Conservation (phyloP, 2,113 vertebrate species). For the Hirundichthys speculiger region DNA sequence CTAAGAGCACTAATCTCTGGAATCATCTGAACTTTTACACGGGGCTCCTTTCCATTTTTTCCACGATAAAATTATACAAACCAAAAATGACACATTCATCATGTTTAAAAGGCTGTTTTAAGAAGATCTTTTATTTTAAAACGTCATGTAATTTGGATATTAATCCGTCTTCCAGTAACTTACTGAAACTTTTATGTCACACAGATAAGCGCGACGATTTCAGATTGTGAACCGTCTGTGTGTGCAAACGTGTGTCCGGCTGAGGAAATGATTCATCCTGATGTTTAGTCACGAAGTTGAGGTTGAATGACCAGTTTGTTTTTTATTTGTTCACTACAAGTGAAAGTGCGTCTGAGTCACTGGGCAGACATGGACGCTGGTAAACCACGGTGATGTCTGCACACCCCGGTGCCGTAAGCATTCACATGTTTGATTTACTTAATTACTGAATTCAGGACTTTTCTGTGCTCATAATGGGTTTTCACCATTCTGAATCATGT, state of each 20-base stretch:
- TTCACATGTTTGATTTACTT: constrained; percentile 4
- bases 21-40: no score
- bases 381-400: constrained; percentile 51
- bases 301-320: constrained; percentile 53
- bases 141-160: no score
- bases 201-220: background rate
- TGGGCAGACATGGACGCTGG: constrained; percentile 54
- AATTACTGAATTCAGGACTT: constrained; percentile 27
- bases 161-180: no score
- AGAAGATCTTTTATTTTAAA: no score
- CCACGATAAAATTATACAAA: no score
- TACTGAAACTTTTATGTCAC: no score
- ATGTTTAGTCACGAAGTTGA: constrained; percentile 25
- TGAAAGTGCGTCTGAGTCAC: constrained; percentile 74
- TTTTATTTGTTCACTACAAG: constrained; percentile 54
- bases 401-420: constrained; percentile 23
- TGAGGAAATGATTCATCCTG: constrained; percentile 63
- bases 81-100: no score
- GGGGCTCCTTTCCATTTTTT: no score
- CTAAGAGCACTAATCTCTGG: no score
- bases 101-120: no score
- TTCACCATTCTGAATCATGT: constrained; percentile 52
- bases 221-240: background rate
- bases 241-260: background rate
- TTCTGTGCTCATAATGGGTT: constrained; percentile 35